phyloP scores from a whole-genome alignment of 2,888 invertebrate species.

The Crossocerus cetratus region DNA sequence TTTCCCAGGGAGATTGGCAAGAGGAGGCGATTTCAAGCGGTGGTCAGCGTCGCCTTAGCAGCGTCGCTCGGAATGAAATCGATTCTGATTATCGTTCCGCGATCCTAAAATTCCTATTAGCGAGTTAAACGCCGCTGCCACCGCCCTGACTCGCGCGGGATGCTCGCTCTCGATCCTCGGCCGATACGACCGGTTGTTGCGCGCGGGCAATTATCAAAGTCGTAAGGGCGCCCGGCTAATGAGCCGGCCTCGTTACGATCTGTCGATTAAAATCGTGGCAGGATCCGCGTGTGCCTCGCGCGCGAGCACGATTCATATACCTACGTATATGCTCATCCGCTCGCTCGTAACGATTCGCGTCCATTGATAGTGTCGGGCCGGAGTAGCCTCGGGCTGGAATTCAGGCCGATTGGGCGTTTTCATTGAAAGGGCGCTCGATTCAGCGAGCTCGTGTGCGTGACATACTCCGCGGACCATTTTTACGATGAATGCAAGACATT shows the following conservation, averaged over 20 bases:
- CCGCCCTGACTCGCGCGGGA: not conserved
- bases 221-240: slow-evolving; percentile 58
- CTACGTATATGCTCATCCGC: slow-evolving; percentile 7
- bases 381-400: slow-evolving; percentile 17
- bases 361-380: slow-evolving; percentile 46
- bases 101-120: not conserved
- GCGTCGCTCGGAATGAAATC: not conserved
- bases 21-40: too few relatives aligned
- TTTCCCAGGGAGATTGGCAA: too few relatives aligned
- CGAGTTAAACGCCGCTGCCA: not conserved
- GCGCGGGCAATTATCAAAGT: slow-evolving; percentile 58
- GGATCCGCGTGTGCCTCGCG: slow-evolving; percentile 28
- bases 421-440: slow-evolving; percentile 6
- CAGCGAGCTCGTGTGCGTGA: not conserved
- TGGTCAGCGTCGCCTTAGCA: too few relatives aligned
- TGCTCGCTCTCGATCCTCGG: not conserved
- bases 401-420: slow-evolving; percentile 19
- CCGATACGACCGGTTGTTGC: slow-evolving; percentile 39
- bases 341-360: slow-evolving; percentile 24
- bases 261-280: slow-evolving; percentile 62
- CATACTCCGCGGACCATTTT: not conserved
- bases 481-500: too few relatives aligned
- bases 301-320: slow-evolving; percentile 19
- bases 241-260: slow-evolving; percentile 61
- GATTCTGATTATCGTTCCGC: slow-evolving; percentile 3